Percentiles rank a stretch among this genome's conserved stretches.
Evolutionary conservation across 2,888 invertebrate genomes (phyloP).

Genomic region (Eurytoma adleriae): DNA sequence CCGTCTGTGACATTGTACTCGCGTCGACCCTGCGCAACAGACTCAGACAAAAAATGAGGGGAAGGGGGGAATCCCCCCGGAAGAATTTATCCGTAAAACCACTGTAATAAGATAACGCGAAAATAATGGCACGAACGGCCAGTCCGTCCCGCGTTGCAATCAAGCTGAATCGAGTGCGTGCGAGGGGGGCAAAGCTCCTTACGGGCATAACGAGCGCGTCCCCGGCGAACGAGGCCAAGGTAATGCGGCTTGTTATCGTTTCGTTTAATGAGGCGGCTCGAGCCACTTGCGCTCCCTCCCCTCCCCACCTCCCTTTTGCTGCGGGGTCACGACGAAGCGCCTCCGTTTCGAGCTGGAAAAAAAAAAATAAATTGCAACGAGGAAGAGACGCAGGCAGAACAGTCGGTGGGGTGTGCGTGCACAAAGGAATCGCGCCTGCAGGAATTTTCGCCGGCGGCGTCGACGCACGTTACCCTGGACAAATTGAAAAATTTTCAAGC

Average conservation of each 20-base stretch:
- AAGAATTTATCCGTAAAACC: no score
- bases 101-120: no score
- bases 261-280: conserved; percentile 29
- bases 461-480: neutral
- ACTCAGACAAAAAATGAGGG: no score
- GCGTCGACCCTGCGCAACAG: no score
- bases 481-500: neutral
- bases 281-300: conserved; percentile 16
- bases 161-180: conserved; percentile 23
- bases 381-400: neutral
- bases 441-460: neutral
- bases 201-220: conserved; percentile 55
- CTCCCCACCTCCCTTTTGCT: neutral
- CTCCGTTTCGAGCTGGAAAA: neutral
- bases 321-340: neutral
- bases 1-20: no score
- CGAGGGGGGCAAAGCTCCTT: conserved; percentile 55
- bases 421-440: neutral
- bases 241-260: conserved; percentile 34
- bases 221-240: conserved; percentile 22
- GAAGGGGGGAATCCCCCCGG: no score
- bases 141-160: conserved; percentile 7
- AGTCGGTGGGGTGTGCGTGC: neutral
- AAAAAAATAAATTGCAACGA: neutral
- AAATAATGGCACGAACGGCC: neutral